These are phyloP conservation scores for Kryptolebias marmoratus DNA, from an alignment of 2,113 vertebrate genomes.

Conservation along the genomic window DNA sequence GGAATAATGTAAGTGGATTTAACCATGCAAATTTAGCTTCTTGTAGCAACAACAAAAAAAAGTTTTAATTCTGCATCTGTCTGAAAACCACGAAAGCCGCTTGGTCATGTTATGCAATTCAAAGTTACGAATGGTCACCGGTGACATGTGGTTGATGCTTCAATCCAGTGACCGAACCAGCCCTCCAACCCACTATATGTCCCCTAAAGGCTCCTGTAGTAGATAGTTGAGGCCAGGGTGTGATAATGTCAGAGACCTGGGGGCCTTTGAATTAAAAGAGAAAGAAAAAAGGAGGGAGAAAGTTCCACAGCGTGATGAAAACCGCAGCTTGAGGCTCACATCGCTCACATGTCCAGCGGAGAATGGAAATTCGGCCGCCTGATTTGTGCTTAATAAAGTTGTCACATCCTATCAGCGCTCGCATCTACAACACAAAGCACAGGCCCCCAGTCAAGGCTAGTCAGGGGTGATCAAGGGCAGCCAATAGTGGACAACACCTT, in stretches of 20 bases:
- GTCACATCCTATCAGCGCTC: slow-evolving; percentile 79
- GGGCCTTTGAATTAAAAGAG: slow-evolving; percentile 51
- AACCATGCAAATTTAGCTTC: too few relatives aligned
- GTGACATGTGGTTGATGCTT: not conserved
- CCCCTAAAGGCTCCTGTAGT: slow-evolving; percentile 31
- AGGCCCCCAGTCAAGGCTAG: slow-evolving; percentile 53
- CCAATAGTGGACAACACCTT: slow-evolving; percentile 57
- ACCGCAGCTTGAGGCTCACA: slow-evolving; percentile 48
- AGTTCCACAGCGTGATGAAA: slow-evolving; percentile 42
- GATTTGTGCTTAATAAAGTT: slow-evolving; percentile 81
- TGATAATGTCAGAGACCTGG: slow-evolving; percentile 33
- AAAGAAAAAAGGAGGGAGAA: slow-evolving; percentile 39
- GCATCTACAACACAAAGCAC: slow-evolving; percentile 68
- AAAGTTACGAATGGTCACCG: too few relatives aligned
- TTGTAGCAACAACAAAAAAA: too few relatives aligned
- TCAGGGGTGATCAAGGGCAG: slow-evolving; percentile 62
- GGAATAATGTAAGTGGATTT: too few relatives aligned
- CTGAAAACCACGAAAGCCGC: not conserved
- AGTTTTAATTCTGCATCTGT: too few relatives aligned
- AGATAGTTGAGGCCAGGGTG: slow-evolving; percentile 7
- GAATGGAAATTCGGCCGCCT: slow-evolving; percentile 56
- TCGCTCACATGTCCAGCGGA: slow-evolving; percentile 54
- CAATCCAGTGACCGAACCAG: slow-evolving; percentile 31
- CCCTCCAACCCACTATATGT: slow-evolving; percentile 14
- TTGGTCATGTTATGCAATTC: not conserved